phyloP scores from a whole-genome alignment of 2,888 invertebrate species.

The Agrypnus murinus region DNA sequence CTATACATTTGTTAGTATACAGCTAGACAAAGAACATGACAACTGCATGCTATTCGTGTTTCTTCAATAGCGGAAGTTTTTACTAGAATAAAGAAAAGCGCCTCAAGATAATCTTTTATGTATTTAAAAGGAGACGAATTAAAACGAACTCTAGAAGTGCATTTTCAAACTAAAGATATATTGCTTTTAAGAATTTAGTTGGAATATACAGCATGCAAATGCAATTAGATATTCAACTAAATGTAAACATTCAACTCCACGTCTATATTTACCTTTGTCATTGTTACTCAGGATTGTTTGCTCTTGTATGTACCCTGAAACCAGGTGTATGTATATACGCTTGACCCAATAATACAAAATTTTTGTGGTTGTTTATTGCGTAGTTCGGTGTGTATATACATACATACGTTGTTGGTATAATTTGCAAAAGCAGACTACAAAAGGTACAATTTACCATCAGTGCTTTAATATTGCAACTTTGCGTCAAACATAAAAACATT shows the following conservation, averaged over 20 bases:
- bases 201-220: conserved; percentile 35
- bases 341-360: conserved; percentile 1
- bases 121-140: not conserved
- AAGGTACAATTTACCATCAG: too few species aligned
- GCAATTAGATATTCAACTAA: conserved; percentile 45
- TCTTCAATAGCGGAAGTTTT: too few species aligned
- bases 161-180: conserved; percentile 7
- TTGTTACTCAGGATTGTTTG: conserved; percentile 38
- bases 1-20: too few species aligned
- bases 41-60: too few species aligned
- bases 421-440: too few species aligned
- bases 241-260: conserved; percentile 37
- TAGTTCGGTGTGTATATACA: too few species aligned
- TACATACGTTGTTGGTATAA: too few species aligned
- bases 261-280: conserved; percentile 37
- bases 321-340: not conserved
- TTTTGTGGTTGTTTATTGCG: not conserved
- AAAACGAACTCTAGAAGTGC: not conserved
- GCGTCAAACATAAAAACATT: too few species aligned
- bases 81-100: too few species aligned
- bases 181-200: conserved; percentile 11
- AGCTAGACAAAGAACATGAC: too few species aligned
- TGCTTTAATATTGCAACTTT: too few species aligned
- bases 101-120: not conserved
- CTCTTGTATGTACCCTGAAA: not conserved